Evolutionary conservation across 2,888 invertebrate species (phyloP).

Genomic region (Oscheius sp.): DNA sequence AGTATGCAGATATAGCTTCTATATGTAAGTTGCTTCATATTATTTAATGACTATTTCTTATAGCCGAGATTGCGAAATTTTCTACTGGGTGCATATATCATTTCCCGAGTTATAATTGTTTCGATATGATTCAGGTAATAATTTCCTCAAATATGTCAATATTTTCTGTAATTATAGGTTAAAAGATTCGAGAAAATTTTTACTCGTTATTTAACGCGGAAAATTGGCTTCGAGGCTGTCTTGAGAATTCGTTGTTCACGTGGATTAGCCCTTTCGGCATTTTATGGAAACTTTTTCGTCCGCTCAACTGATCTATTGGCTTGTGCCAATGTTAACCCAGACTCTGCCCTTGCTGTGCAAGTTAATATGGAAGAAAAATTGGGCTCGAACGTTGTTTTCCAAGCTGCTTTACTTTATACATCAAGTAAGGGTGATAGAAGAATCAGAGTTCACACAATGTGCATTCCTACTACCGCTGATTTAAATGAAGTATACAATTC

Average conservation of each 20-base stretch:
- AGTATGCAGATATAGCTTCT: conserved; percentile 92
- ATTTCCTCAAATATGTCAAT: too few relatives aligned
- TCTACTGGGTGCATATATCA: conserved; percentile 92
- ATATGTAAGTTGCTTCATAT: conserved; percentile 76
- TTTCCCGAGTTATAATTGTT: conserved; percentile 81
- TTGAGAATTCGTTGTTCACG: conserved; percentile 92
- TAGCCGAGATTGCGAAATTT: conserved; percentile 87
- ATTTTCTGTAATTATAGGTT: conserved; percentile 73
- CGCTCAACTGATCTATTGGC: conserved; percentile 94
- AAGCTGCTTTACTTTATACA: conserved; percentile 95
- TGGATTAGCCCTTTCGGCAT: conserved; percentile 93
- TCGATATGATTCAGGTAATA: conserved; percentile 21
- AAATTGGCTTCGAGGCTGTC: conserved; percentile 98
- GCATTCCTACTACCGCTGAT: conserved; percentile 86
- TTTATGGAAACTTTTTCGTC: conserved; percentile 99
- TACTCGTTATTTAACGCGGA: conserved; percentile 88
- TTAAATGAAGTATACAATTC: conserved; percentile 84
- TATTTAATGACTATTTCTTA: conserved; percentile 36
- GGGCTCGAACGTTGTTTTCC: conserved; percentile 88
- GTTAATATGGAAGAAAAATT: conserved; percentile 87
- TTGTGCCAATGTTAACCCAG: conserved; percentile 95
- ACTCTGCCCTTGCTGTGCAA: conserved; percentile 97
- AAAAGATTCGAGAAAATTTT: conserved; percentile 82
- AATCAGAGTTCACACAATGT: conserved; percentile 95
- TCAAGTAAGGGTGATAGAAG: conserved; percentile 92